phyloP scores from a whole-genome alignment of 2,888 invertebrate species.

The Lasioglossum pauxillum region DNA sequence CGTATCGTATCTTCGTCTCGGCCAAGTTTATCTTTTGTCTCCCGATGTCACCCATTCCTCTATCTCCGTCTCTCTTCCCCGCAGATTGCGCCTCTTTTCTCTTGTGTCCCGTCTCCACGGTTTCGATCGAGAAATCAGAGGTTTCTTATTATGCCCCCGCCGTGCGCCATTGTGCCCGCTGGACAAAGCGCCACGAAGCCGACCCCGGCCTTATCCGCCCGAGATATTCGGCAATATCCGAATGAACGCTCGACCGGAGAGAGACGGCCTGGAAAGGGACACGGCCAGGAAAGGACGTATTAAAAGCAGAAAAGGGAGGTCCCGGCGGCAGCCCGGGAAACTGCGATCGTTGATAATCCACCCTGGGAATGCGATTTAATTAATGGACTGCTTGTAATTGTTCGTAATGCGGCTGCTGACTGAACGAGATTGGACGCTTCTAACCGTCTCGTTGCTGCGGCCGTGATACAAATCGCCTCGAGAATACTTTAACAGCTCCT shows the following conservation, averaged over 20 bases:
- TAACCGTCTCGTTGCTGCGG: neutral
- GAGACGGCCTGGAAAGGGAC: conserved; percentile 29
- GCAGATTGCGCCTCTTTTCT: neutral
- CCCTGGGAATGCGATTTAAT: conserved; percentile 24
- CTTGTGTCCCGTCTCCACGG: conserved; percentile 36
- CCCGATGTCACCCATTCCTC: conserved; percentile 42
- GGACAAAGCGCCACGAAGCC: conserved; percentile 75
- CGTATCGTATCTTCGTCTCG: conserved; percentile 76
- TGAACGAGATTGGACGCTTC: neutral
- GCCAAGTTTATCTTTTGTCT: conserved; percentile 80
- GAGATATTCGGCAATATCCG: conserved; percentile 79
- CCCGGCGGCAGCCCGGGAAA: conserved; percentile 26
- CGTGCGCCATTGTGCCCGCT: conserved; percentile 73
- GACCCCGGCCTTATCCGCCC: conserved; percentile 70
- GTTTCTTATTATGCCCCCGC: conserved; percentile 77
- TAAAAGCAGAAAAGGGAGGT: conserved; percentile 38
- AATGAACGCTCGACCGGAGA: conserved; percentile 77
- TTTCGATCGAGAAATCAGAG: conserved; percentile 71
- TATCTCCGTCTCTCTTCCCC: neutral
- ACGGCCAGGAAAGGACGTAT: conserved; percentile 33
- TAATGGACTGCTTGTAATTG: conserved; percentile 34
- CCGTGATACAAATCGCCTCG: neutral
- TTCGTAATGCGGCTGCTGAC: conserved; percentile 15
- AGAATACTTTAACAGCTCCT: conserved; percentile 7
- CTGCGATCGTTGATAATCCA: conserved; percentile 29